These are phyloP conservation scores for Capromys pilorides DNA, from an alignment of 2,797 vertebrate species.

Conservation along the genomic window DNA sequence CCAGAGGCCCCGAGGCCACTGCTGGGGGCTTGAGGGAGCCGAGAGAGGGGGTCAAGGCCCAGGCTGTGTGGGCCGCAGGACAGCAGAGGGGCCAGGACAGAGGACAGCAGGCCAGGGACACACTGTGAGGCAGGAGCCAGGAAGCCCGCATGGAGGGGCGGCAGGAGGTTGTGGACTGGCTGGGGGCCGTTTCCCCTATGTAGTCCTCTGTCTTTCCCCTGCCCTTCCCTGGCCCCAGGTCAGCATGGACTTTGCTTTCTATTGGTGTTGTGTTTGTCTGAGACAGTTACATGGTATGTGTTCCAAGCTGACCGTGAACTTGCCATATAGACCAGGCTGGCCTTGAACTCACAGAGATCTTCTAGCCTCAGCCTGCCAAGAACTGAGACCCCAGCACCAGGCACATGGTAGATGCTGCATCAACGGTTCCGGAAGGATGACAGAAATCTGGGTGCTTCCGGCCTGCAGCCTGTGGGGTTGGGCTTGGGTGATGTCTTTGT, in stretches of 20 bases:
- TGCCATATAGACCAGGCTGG: background rate
- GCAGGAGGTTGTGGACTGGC: background rate
- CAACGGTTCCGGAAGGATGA: background rate
- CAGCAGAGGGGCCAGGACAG: background rate
- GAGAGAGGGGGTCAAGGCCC: background rate
- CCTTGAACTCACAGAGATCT: background rate
- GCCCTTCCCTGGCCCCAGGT: background rate
- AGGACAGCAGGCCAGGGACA: background rate
- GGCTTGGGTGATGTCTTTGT: background rate
- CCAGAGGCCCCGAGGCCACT: background rate
- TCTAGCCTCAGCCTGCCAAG: background rate
- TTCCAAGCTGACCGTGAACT: background rate
- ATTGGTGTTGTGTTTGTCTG: background rate
- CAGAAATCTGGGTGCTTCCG: background rate
- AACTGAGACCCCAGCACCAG: background rate
- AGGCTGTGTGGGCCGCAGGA: background rate
- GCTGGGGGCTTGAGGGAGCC: background rate
- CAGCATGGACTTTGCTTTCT: background rate
- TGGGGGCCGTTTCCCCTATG: background rate
- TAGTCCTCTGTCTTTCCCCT: background rate
- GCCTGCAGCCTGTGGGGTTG: background rate
- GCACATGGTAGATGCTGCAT: background rate
- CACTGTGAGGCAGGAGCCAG: background rate
- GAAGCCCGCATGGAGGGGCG: background rate
- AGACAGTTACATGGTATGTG: background rate